Base-by-base conservation (phyloP, 2,113 vertebrate species). In the Beaufortia kweichowensis region DNA sequence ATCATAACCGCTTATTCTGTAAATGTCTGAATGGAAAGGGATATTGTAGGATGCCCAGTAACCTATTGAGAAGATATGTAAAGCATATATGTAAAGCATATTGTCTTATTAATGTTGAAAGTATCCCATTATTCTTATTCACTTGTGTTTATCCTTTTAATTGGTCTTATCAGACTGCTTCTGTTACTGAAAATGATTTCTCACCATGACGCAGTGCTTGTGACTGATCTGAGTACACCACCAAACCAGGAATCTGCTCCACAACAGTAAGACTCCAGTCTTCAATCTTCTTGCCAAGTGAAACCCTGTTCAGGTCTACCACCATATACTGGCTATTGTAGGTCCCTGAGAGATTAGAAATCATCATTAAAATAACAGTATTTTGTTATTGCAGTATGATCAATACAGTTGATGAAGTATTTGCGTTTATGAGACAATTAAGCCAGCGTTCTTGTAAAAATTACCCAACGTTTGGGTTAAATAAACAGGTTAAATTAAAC, bases 301-400 rank as follows among this genome's bases (percentile, higher is more conserved):
- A 90, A 12, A 96, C 85, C 80, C 88, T 93, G 84, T 88, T 94
- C 86, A 94, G 87, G 85, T 96, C 95, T 87, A 97, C 83, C 79
- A 97, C 86, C 95, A 96, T 96, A 86, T 96, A 96, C 71, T 97
- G 95, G 77, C 94, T 96, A 86, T 96, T 96, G 72, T 97, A 96
- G 57, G 95, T 97, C 17, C 95, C 95, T 96, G 78, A 29, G 65
- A 59, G 62, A 41, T 39, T n/a, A n/a, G n/a, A n/a, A n/a, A n/a
- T n/a, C 35, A 39, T 39, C 6, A 39, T 39, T 39, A 39, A 39
- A 9, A 39, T 39, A 39, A 39, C 35, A n/a, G n/a, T n/a, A n/a
- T n/a, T n/a, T n/a, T n/a, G n/a, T n/a, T n/a, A 7, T 39, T 39
- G 35, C 2, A 39, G 35, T 14, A n/a, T n/a, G n/a, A n/a, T n/a